Conservation (phyloP, 1,140 invertebrate genomes). For the Brachionus manjavacas region DNA sequence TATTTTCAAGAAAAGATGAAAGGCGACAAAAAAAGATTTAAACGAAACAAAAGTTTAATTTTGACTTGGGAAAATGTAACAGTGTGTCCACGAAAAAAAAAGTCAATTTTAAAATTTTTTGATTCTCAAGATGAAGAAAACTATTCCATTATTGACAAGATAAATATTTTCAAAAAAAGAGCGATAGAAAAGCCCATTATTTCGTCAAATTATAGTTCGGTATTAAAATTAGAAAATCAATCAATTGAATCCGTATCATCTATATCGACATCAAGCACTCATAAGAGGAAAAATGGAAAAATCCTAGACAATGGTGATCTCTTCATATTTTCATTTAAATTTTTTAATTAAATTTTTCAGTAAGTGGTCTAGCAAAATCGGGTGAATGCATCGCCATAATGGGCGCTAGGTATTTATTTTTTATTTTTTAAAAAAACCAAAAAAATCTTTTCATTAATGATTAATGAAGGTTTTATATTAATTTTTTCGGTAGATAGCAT, state of each 20-base stretch:
- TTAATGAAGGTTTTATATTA: neutral
- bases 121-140: neutral
- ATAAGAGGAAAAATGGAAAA: constrained; percentile 1
- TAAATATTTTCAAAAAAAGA: neutral
- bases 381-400: constrained; percentile 33
- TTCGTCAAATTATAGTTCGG: constrained; percentile 3
- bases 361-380: neutral
- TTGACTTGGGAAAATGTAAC: constrained; percentile 11
- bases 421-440: neutral
- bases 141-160: neutral
- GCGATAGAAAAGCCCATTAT: neutral
- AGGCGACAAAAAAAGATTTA: neutral
- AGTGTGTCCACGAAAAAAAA: constrained; percentile 10
- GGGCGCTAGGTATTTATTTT: neutral
- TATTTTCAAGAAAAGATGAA: neutral
- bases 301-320: constrained; percentile 3
- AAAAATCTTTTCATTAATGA: too few species aligned
- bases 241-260: constrained; percentile 20
- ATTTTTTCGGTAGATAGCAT: too few species aligned
- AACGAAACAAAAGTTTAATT: neutral
- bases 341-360: neutral
- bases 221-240: constrained; percentile 10
- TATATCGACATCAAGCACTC: neutral
- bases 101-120: neutral
- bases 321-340: neutral